phyloP scores from a whole-genome alignment of 2,888 invertebrate species.

The Dasysyrphus tricinctus region DNA sequence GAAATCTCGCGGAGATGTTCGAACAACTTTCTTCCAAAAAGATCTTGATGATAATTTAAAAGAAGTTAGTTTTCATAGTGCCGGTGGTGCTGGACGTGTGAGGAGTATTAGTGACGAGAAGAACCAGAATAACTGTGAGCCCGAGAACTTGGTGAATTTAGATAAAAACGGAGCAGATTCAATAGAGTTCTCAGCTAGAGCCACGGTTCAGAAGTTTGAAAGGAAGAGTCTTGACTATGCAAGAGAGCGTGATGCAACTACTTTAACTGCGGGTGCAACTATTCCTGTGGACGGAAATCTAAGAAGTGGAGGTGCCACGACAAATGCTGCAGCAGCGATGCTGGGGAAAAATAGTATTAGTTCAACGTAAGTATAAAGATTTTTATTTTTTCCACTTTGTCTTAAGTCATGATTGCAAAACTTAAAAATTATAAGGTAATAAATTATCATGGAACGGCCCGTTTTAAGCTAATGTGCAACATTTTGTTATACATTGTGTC shows the following conservation, averaged over 20 bases:
- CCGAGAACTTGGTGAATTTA: conserved; percentile 52
- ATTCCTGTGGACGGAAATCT: conserved; percentile 61
- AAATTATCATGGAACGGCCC: too few species aligned
- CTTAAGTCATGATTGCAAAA: too few species aligned
- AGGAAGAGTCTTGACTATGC: conserved; percentile 79
- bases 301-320: conserved; percentile 46
- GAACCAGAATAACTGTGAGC: conserved; percentile 81
- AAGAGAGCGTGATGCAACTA: conserved; percentile 75
- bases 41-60: conserved; percentile 82
- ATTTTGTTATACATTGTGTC: too few species aligned
- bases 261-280: conserved; percentile 39
- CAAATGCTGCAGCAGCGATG: conserved; percentile 61
- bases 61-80: conserved; percentile 53
- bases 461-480: too few species aligned
- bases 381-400: too few species aligned
- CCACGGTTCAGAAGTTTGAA: conserved; percentile 80
- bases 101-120: conserved; percentile 83
- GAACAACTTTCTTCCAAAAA: conserved; percentile 79
- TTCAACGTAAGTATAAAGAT: conserved; percentile 78
- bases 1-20: conserved; percentile 82
- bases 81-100: conserved; percentile 76
- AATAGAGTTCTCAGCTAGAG: conserved; percentile 78
- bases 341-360: conserved; percentile 77
- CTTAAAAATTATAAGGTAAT: too few species aligned
- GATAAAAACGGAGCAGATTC: conserved; percentile 69